Base-by-base conservation (phyloP, 2,113 vertebrate species). In the Sorex fumeus region DNA sequence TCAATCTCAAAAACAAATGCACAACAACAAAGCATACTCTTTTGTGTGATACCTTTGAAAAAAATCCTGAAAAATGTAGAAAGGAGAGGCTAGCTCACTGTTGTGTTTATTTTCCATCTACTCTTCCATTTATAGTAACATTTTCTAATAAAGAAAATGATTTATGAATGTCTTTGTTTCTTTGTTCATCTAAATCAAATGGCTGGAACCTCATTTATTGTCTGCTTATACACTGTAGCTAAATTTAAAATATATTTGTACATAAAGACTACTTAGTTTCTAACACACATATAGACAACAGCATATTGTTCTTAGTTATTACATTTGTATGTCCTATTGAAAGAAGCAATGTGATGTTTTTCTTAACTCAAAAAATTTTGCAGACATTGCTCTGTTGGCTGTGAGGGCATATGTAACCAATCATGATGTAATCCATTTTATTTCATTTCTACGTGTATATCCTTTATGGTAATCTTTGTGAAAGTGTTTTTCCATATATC, bases 361-460 rank as follows among this genome's bases (percentile, higher is more conserved):
- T 36, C 25, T 43, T 13, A 7, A 53, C 40, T 67, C 50, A 8
- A 11, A 60, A 27, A 40, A 7, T 5, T 4, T 60, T 3, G 27
- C 27, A 0, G 1, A 25, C 0, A 0, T 40, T 50, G 0, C 32
- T 45, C 23, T 34, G 21, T 18, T 30, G 47, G 36, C 18, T 23
- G 62, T 66, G 27, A 13, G 3, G 3, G 0, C 16, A 12, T 7
- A 2, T 0, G 8, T 3, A 23, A 2, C 25, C 2, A 23, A 27
- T 6, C 47, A 13, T 18, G 13, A 0, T 0, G 4, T 21, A 19
- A 8, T 8, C 28, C 15, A 1, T n/a, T 23, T 21, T 13, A 11
- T 16, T 57, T 66, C 10, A 8, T 0, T 1, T 9, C 4, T 0
- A 47, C 36, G 69, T 30, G 10, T 0, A 12, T 8, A 15, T 11